Evolutionary conservation across 2,113 vertebrate species (phyloP).

Genomic region (Phodopus roborovskii): DNA sequence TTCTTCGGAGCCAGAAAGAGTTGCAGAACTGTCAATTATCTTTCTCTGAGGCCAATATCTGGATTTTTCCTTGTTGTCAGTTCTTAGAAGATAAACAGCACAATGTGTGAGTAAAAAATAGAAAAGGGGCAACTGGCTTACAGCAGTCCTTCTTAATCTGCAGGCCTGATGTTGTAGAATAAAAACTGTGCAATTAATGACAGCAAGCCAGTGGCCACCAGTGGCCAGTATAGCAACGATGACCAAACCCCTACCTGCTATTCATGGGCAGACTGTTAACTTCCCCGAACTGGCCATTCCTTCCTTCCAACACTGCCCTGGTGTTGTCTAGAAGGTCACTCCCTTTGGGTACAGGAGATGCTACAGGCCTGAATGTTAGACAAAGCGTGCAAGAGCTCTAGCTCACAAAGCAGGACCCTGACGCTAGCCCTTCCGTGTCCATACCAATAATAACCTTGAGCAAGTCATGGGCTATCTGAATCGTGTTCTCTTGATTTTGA

Average conservation of each 20-base stretch:
- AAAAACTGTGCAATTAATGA: neutral
- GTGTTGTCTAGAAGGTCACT: neutral
- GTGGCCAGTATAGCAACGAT: neutral
- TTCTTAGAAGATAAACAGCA: neutral
- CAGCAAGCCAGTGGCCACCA: neutral
- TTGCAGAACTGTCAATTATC: neutral
- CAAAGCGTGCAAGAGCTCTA: neutral
- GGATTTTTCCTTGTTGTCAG: neutral
- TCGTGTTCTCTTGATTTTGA: neutral
- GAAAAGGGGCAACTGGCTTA: neutral
- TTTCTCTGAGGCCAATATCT: neutral
- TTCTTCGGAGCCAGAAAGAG: neutral
- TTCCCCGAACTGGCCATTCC: neutral
- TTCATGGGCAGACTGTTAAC: neutral
- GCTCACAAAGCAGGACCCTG: neutral
- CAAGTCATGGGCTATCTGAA: neutral
- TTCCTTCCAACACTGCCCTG: neutral
- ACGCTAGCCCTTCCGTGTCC: neutral
- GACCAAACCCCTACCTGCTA: neutral
- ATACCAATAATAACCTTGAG: neutral
- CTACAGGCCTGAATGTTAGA: neutral
- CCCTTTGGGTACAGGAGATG: neutral
- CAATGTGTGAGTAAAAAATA: neutral
- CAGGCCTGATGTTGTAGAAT: neutral
- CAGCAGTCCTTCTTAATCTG: neutral